Evolutionary conservation across 2,888 invertebrate genomes (phyloP).

Genomic region (Tetramorium bicarinatum): DNA sequence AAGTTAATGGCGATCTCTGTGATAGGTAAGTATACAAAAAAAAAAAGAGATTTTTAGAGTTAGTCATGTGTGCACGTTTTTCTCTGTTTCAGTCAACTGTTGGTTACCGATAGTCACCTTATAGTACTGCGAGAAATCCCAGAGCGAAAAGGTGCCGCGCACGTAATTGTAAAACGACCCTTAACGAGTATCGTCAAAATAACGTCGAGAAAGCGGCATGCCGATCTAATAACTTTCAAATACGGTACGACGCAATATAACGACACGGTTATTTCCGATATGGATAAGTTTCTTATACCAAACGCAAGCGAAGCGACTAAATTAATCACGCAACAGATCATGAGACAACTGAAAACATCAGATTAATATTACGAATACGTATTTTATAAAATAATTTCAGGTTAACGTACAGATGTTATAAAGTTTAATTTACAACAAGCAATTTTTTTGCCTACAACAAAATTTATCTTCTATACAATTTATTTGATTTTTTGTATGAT

Average conservation of each 20-base stretch:
- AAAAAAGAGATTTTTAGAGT: neutral
- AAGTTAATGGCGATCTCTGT: conserved; percentile 95
- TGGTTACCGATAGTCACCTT: conserved; percentile 95
- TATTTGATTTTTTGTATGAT: conserved; percentile 17
- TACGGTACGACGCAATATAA: conserved; percentile 94
- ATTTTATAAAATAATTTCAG: conserved; percentile 29
- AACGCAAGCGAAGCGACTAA: conserved; percentile 96
- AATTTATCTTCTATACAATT: neutral
- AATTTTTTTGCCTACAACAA: conserved; percentile 27
- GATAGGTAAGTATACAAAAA: conserved; percentile 87
- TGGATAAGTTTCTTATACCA: conserved; percentile 97
- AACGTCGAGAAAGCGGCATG: conserved; percentile 97
- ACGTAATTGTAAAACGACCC: conserved; percentile 95
- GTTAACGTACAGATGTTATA: conserved; percentile 52
- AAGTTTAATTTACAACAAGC: conserved; percentile 36
- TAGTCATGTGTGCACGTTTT: neutral
- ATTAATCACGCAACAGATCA: conserved; percentile 95
- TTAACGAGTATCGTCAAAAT: conserved; percentile 98
- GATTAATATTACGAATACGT: conserved; percentile 72
- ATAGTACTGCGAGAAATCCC: conserved; percentile 94
- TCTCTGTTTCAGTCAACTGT: conserved; percentile 90
- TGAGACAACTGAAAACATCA: conserved; percentile 88
- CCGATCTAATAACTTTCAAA: conserved; percentile 98
- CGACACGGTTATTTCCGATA: conserved; percentile 94
- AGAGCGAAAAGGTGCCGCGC: conserved; percentile 92